Evolutionary conservation across 2,797 vertebrate species (phyloP).

Genomic region (Diplodus sargus): DNA sequence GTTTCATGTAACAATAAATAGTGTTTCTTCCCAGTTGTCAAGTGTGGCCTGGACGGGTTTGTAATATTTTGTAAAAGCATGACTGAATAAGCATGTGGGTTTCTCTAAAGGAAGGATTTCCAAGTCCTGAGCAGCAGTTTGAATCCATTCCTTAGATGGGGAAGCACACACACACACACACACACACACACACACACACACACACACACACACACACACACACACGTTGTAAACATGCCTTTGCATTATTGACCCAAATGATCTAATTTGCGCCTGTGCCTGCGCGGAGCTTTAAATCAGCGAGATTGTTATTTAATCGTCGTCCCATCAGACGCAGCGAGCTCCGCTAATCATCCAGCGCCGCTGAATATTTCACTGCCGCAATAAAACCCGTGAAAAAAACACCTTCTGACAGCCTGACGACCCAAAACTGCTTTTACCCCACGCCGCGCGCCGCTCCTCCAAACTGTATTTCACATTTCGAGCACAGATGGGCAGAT

Average conservation of each 20-base stretch:
- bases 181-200: too few relatives aligned
- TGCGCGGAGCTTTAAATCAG: conserved; percentile 53
- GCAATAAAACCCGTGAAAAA: conserved; percentile 65
- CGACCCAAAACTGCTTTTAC: conserved; percentile 58
- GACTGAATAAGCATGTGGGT: conserved; percentile 78
- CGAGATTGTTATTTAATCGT: conserved; percentile 44
- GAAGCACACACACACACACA: conserved; percentile 27
- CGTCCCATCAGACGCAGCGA: conserved; percentile 29
- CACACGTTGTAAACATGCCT: conserved; percentile 63
- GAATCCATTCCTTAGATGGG: conserved; percentile 37
- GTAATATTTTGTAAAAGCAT: conserved; percentile 83
- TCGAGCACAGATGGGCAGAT: conserved; percentile 58
- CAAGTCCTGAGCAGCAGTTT: conserved; percentile 31
- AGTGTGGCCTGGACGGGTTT: conserved; percentile 81
- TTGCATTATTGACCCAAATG: conserved; percentile 64
- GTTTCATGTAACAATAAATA: conserved; percentile 88
- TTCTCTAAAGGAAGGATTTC: conserved; percentile 46
- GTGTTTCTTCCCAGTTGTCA: conserved; percentile 80
- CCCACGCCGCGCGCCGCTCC: conserved; percentile 33
- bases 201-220: not conserved
- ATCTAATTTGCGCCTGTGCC: conserved; percentile 56
- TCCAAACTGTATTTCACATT: conserved; percentile 66
- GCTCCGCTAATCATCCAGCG: conserved; percentile 58
- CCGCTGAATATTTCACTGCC: conserved; percentile 58
- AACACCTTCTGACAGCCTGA: conserved; percentile 68